These are phyloP conservation scores for Oikopleura vanhoeffeni DNA, from an alignment of 23 tunicate genomes.

Conservation along the genomic window DNA sequence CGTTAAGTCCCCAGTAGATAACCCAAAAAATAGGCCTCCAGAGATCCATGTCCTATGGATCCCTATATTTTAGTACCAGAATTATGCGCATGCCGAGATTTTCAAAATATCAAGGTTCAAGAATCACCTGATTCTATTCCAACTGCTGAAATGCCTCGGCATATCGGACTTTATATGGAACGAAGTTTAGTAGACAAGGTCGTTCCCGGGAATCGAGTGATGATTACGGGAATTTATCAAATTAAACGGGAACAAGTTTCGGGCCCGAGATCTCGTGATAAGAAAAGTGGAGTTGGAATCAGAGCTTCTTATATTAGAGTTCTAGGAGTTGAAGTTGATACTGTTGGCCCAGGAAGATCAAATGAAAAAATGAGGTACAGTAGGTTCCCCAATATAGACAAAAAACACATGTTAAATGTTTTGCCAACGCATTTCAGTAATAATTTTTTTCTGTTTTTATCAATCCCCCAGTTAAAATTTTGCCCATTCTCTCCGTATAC, in stretches of 20 bases:
- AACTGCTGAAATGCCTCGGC: constrained; percentile 95
- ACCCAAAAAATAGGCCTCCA: no score
- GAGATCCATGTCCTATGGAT: constrained; percentile 89
- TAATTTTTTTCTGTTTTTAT: no score
- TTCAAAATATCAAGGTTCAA: constrained; percentile 87
- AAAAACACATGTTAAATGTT: no score
- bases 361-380: not conserved
- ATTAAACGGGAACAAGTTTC: constrained; percentile 38
- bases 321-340: constrained; percentile 73
- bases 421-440: no score
- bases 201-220: constrained; percentile 87
- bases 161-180: constrained; percentile 67
- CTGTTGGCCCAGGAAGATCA: constrained; percentile 63
- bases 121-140: constrained; percentile 99
- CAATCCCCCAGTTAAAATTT: no score
- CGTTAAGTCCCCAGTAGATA: no score
- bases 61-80: constrained; percentile 91
- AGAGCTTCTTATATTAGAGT: constrained; percentile 73
- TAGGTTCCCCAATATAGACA: no score
- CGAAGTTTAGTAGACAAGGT: constrained; percentile 71
- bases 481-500: no score
- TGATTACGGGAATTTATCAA: constrained; percentile 65
- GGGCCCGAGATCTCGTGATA: constrained; percentile 33
- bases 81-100: constrained; percentile 71
- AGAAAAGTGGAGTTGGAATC: constrained; percentile 28